phyloP scores from a whole-genome alignment of 2,888 invertebrate species.

The Noctuana brunneofusca region DNA sequence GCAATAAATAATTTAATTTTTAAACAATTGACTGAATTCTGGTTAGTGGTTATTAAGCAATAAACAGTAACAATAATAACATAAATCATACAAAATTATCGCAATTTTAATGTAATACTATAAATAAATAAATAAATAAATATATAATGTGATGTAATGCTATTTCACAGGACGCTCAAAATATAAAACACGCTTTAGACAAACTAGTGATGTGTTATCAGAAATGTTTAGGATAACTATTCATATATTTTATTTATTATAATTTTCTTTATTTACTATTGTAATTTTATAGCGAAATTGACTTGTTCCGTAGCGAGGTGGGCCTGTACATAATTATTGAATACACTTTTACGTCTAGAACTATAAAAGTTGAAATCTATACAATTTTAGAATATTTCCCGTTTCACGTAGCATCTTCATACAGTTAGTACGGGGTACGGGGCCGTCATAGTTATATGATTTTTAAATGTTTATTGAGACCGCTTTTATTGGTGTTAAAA shows the following conservation, averaged over 20 bases:
- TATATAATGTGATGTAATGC: too few species aligned
- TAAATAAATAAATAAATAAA: too few species aligned
- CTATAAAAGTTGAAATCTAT: background rate
- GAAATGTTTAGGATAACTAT: slow-evolving; percentile 17
- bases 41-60: background rate
- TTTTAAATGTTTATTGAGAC: slow-evolving; percentile 15
- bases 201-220: slow-evolving; percentile 22
- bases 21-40: too few species aligned
- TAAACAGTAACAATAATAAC: background rate
- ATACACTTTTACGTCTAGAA: background rate
- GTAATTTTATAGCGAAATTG: slow-evolving; percentile 21
- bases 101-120: too few species aligned
- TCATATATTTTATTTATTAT: slow-evolving; percentile 15
- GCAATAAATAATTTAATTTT: too few species aligned
- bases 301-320: slow-evolving; percentile 12
- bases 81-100: too few species aligned
- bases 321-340: slow-evolving; percentile 6
- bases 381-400: background rate
- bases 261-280: slow-evolving; percentile 16
- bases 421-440: slow-evolving; percentile 11
- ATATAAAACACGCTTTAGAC: slow-evolving; percentile 15
- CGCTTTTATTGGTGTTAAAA: slow-evolving; percentile 34
- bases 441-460: slow-evolving; percentile 18
- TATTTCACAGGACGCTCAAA: slow-evolving; percentile 8
- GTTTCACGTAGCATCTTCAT: background rate